Evolutionary conservation across 2,888 invertebrate genomes (phyloP), one percentile per base, ranked within the genome.

Genomic region (Gasteruption jaculator): DNA sequence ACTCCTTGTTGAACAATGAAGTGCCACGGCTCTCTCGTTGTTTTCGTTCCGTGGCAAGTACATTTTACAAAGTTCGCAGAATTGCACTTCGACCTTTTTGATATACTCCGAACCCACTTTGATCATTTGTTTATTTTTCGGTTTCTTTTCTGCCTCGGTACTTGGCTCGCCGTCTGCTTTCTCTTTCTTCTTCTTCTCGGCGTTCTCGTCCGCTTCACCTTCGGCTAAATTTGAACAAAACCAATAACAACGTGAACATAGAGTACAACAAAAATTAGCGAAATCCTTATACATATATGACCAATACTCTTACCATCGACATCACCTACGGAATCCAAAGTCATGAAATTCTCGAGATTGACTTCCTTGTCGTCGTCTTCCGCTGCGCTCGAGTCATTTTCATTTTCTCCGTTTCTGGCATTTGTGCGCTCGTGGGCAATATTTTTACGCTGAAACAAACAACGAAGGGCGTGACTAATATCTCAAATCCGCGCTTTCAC

Each of bases 311-410:
- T 73, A 81, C 83, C 85, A 71, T 88, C 88, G 16, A 86, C 85
- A 70, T 88, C 88, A 5, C 90, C 90, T 20, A 90, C 86, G 3
- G 90, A 89, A 71, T 91, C 90, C n/a, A 91, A 78, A 1, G 90
- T 89, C 77, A 88, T 85, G 63, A 89, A 90, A 63, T 88, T 87
- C 52, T 88, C 88, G 50, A 90, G 74, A 72, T 87, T 85, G 4
- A 85, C 79, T 64, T 84, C 83, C 69, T 83, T 83, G 19, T 68
- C 67, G 33, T 79, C 80, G 52, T 83, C 82, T 54, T 85, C 85
- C 6, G 75, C 76, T 15, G 82, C 85, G 39, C 77, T 84, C 11
- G 77, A 76, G 22, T 68, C 65, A 5, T 54, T 59, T 42, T 62
- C 64, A 12, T 77, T 81, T 30, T 78, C 80, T 1, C 66, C 70